phyloP scores from a whole-genome alignment of 2,888 invertebrate genomes.

The Piscicola geometra region DNA sequence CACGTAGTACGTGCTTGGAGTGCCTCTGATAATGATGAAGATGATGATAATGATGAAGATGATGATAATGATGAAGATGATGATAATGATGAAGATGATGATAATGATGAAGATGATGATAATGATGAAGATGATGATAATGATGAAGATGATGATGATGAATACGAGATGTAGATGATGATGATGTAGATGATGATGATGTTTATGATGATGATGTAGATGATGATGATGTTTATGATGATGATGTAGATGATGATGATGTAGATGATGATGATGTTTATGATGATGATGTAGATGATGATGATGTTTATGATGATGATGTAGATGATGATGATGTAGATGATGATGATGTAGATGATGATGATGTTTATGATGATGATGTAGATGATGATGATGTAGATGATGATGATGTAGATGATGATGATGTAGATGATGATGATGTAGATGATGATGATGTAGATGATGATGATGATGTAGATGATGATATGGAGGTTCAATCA shows the following conservation, averaged over 20 bases:
- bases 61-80: no score
- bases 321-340: constrained; percentile 21
- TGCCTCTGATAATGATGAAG: no score
- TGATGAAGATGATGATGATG: constrained; percentile 32
- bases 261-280: constrained; percentile 7
- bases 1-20: no score
- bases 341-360: constrained; percentile 31
- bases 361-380: constrained; percentile 31
- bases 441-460: constrained; percentile 13
- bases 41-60: no score
- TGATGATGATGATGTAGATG: no score
- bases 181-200: constrained; percentile 16
- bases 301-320: constrained; percentile 15
- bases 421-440: constrained; percentile 21
- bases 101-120: constrained; percentile 21
- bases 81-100: no score
- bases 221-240: constrained; percentile 19
- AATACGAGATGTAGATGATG: constrained; percentile 26
- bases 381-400: constrained; percentile 14
- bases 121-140: constrained; percentile 20
- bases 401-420: constrained; percentile 25
- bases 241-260: constrained; percentile 9
- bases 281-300: constrained; percentile 12
- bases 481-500: no score
- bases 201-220: constrained; percentile 24